Base-by-base conservation (phyloP, 2,888 invertebrate genomes). In the Lasioglossum calceatum region DNA sequence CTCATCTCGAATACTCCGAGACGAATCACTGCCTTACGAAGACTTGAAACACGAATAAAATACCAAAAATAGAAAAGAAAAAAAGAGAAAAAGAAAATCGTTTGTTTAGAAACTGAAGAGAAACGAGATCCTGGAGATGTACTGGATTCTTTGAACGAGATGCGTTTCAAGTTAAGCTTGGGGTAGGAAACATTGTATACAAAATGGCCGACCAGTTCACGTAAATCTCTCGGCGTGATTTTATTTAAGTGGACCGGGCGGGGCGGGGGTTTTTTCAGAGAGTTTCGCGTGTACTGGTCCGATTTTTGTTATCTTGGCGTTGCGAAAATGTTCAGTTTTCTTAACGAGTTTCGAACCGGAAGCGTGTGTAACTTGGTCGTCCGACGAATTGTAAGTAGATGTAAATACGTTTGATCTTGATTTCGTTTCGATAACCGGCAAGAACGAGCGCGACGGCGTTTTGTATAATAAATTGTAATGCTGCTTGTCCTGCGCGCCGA, bases 331-430 rank as follows among this genome's bases (percentile, higher is more conserved):
- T 32, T 32, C 19, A 2, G 64, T 32, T 14, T 4, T 27, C 32
- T 5, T 12, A 32, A 16, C 32, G 27, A 27, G 27, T 16, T 32
- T n/a, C 7, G 16, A 64, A 32, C 32, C 32, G n/a, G 42, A 71
- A n/a, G n/a, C 39, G 14, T 23, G 14, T 23, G 14, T 78, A 14
- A 79, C 82, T 77, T 84, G 81, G 86, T 79, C 70, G 61, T 81
- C 84, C 77, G 79, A 87, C 14, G 50, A 84, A 70, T 39, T 88
- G 87, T 88, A 88, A 87, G 50, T 88, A 88, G 67, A 47, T 87
- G 86, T 86, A 84, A 79, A 86, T 87, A 71, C 71, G 84, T 61
- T 76, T 42, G 74, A 78, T 77, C 75, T 64, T 70, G 64, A 74
- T 42, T 70, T 80, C 61, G 71, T 78, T 75, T 14, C 19, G 27